Evolutionary conservation across 2,113 vertebrate genomes (phyloP), one percentile per base, ranked within the genome.

Genomic region (Spilogale gracilis): DNA sequence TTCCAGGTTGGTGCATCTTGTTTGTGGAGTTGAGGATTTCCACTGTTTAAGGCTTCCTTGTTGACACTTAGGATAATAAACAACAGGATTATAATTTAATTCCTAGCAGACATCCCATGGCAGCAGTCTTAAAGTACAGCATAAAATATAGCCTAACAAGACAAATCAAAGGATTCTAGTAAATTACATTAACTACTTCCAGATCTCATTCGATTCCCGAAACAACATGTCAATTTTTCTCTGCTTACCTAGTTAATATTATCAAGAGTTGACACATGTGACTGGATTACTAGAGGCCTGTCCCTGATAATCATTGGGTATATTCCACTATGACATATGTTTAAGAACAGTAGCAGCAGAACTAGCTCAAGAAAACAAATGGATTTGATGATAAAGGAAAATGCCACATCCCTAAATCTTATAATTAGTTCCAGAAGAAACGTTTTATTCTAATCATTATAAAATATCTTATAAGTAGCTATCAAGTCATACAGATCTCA

Each of bases 1-100:
- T 98, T 99, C 63, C 96, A 98, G 7, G 97, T 5, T 69, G 93
- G 89, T 45, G 98, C 99, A 58, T 98, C 99, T 98, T 98, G 99
- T 96, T 99, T 97, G 83, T 94, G 73, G 32, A 96, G 84, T 20
- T 97, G 95, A 65, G 98, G 98, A 79, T 98, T 98, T 94, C 96
- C 98, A 96, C 98, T 98, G 95, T 98, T 94, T 94, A 97, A 98
- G 52, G 97, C 87, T 89, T 99, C 99, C 78, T 98, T 98, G 94
- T 98, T 98, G 95, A 99, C 98, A 98, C 99, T 99, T 89, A 98
- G 60, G 56, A 94, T 98, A 89, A 89, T 67, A 67, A 96, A 98
- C 61, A 93, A 94, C 0, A 96, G 1, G 90, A 97, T 73, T 97
- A 95, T 5, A 82, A 92, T 97, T 97, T 71, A 94, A 9, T 96